Evolutionary conservation across 2,888 invertebrate genomes (phyloP), one percentile per base, ranked within the genome.

Genomic region (Alloscopus bannaensis): DNA sequence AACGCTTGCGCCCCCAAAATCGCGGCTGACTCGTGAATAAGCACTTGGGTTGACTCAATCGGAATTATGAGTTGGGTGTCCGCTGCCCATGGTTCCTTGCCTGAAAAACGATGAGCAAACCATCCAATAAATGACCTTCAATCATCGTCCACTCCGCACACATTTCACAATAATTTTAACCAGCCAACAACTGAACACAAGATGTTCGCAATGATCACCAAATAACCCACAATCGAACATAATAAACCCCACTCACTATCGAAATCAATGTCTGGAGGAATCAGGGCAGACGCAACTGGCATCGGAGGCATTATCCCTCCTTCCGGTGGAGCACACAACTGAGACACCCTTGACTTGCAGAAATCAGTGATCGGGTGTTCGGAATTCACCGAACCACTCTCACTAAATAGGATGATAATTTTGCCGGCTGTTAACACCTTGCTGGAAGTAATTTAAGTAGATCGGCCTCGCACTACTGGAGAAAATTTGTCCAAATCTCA

Each of bases 1-100:
- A 94, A 98, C 0, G 97, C 94, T 88, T 97, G 96, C 0, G 97
- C 96, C 1, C 97, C 95, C 20, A 98, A 90, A 87, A 97, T 97
- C 87, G 95, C 96, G 13, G 98, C 97, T 89, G 94, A 95, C 88
- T 99, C 98, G 1, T 97, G 95, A 60, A 99, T 89, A 31, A 98
- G 89, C 82, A 98, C 97, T 89, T 99, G 99, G 87, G 96, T 97
- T 31, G 94, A 95, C 88, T 97, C 96, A 88, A 94, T 94, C 0
- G 96, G 97, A 87, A 96, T 96, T 88, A 93, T 97, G 20, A 98
- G 88, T 83, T 92, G 92, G 2, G 95, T 95, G 88, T 95, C 93
- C 86, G 94, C 93, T 0, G 96, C 95, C 97, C 97, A 97, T 83
- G 95, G 94, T 87, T 97, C 96, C 88, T 93, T 93, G 1, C 94